Percentiles rank a stretch among this genome's conserved stretches.
These are phyloP conservation scores for Astatoreochromis straeleni DNA, from an alignment of 2,113 vertebrate species.

Conservation along the genomic window DNA sequence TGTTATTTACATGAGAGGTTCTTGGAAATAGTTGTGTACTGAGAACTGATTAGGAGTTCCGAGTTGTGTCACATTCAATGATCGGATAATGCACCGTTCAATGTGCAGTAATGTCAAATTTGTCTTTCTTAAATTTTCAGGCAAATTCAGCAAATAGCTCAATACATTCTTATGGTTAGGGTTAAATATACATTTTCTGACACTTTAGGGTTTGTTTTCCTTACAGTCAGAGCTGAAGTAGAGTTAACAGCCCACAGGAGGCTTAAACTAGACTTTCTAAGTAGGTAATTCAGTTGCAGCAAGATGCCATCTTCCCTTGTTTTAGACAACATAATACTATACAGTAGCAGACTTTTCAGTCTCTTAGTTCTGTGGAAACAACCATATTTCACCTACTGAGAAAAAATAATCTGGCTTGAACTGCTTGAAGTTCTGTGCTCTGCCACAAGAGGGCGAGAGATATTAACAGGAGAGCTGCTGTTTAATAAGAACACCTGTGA, in stretches of 20 bases:
- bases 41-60: background rate
- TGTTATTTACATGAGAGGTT: background rate
- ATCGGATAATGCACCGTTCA: background rate
- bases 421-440: background rate
- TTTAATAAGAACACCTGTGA: background rate
- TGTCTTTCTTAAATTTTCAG: background rate
- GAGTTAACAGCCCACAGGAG: background rate
- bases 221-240: background rate
- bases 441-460: slow-evolving; percentile 6
- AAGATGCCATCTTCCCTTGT: background rate
- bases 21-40: background rate
- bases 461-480: background rate
- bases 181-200: background rate
- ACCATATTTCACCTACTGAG: background rate
- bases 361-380: background rate
- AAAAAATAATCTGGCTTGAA: background rate
- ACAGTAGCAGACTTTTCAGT: background rate
- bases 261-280: background rate
- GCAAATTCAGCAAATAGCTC: background rate
- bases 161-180: background rate
- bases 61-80: background rate
- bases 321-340: background rate
- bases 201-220: background rate
- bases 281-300: background rate
- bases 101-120: background rate